A percentile compares a stretch with the other conserved stretches of the same genome.
Evolutionary conservation across 2,797 vertebrate genomes (phyloP).

Genomic region (Pseudocheirus occidentalis): DNA sequence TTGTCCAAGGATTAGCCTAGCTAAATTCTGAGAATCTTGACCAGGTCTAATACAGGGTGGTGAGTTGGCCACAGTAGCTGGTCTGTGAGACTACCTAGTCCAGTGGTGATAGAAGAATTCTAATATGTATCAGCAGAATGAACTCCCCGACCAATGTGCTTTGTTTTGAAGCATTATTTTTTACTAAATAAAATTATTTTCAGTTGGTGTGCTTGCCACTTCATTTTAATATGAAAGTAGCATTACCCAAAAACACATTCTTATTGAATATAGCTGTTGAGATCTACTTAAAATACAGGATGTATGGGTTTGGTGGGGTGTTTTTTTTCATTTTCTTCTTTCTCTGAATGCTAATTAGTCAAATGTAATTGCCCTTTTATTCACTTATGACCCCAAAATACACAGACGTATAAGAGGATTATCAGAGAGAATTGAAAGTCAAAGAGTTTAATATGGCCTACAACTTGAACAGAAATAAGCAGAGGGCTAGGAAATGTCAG

Average conservation of each 20-base stretch:
- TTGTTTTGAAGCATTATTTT: background rate
- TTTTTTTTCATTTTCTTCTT: background rate
- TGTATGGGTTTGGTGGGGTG: background rate
- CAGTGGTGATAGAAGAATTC: background rate
- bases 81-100: background rate
- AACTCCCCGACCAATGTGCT: background rate
- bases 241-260: background rate
- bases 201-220: accelerated
- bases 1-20: background rate
- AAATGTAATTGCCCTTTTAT: background rate
- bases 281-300: background rate
- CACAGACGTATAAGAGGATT: background rate
- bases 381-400: conserved; percentile 40
- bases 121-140: background rate
- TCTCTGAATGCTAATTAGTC: background rate
- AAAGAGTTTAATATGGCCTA: background rate
- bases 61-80: background rate
- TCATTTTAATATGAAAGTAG: conserved; percentile 9
- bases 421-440: background rate
- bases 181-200: background rate
- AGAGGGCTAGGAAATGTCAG: background rate
- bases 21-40: background rate
- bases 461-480: background rate
- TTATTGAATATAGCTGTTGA: background rate
- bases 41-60: background rate